Conservation (phyloP, 92 coral and sea anemone genomes). For the Phenganax subtilis region DNA sequence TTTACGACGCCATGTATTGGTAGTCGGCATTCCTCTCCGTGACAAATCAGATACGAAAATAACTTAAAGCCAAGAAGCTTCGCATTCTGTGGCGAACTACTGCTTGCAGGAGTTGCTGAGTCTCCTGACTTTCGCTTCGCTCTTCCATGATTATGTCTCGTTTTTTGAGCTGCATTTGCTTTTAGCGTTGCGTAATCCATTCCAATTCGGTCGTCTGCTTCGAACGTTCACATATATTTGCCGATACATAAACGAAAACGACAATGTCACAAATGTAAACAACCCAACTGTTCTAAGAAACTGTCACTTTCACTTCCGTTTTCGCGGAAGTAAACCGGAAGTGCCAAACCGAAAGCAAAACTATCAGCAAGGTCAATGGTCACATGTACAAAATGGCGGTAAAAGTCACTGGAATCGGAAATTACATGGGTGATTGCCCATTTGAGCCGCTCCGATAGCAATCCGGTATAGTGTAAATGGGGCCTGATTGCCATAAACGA, state of each 20-base stretch:
- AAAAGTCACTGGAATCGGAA: background rate
- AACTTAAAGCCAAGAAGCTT: background rate
- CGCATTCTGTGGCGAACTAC: background rate
- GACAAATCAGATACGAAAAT: conserved; percentile 19
- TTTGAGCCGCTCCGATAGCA: no score
- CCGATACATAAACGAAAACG: background rate
- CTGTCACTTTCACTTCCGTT: background rate
- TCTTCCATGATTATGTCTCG: background rate
- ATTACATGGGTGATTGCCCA: no score
- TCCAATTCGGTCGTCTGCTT: background rate
- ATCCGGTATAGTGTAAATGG: no score
- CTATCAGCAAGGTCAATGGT: background rate
- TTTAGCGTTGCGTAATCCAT: background rate
- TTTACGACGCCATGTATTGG: background rate
- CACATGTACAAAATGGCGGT: background rate
- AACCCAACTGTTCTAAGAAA: background rate
- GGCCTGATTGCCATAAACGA: no score
- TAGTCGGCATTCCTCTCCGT: conserved; percentile 17
- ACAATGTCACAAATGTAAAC: background rate
- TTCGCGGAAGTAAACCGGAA: background rate
- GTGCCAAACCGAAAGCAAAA: no score
- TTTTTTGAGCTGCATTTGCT: background rate
- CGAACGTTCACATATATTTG: background rate
- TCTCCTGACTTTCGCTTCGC: background rate
- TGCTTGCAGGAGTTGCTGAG: background rate